Evolutionary conservation across 2,888 invertebrate genomes (phyloP), one percentile per base, ranked within the genome.

Genomic region (Dicycla oo): DNA sequence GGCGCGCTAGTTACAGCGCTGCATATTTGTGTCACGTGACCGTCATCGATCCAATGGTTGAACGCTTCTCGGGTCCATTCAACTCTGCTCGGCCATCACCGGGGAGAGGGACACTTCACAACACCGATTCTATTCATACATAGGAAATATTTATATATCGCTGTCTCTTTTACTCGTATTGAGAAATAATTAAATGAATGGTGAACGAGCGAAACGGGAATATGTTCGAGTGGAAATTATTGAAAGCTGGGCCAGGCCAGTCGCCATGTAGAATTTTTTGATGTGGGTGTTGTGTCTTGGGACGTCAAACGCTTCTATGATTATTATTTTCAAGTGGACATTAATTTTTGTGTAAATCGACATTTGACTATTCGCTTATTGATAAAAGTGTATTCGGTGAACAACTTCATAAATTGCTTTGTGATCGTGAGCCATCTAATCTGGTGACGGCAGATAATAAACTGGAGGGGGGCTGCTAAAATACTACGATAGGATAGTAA

Each of bases 21-120:
- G 91, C 91, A 92, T 93, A 92, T 93, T 93, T 90, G 88, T 89
- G 88, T 95, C 96, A 96, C 95, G 96, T 96, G 96, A 96, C 91
- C 87, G 70, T 91, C 93, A 96, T 96, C 96, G 96, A 96, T 96
- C 96, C 96, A 96, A 96, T 96, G 93, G 96, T 91, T 93, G 95
- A 95, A 91, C 94, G 95, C 95, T 95, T 95, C 95, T 93, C 94
- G 95, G 95, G 96, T 96, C 96, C 96, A 96, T 96, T 96, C 96
- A 96, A 96, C 96, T 96, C 95, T 89, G 90, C 91, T 93, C 91
- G 92, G 88, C 88, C 89, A 89, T 88, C 87, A 90, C 91, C 90
- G 93, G 91, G 91, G 92, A 92, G 93, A 91, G 93, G 93, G 91
- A 93, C 92, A 94, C 94, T 94, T 95, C 94, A 94, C 91, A 93